Base-by-base conservation (phyloP, 2,888 invertebrate species). In the Cotesia congregata region DNA sequence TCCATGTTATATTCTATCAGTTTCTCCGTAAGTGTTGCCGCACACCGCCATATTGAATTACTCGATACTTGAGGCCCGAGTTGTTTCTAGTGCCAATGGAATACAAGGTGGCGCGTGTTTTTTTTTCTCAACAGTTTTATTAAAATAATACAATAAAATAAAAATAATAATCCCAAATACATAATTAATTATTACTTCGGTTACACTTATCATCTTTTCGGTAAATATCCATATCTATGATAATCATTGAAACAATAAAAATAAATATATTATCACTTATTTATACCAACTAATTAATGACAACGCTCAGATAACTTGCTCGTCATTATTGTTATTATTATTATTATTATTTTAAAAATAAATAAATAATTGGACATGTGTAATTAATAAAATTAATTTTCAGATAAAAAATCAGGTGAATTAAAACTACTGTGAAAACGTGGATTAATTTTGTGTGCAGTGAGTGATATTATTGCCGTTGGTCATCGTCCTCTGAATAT, bases 41-140 rank as follows among this genome's bases (percentile, higher is more conserved):
- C 39, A 30, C 60, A 90, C 90, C 91, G 91, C 92, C 92, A 92
- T 92, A 91, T 91, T 91, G 91, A 91, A 91, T 91, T 91, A 91
- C 77, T 91, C 91, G 91, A 30, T 30, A 30, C 30, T 30, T 3
- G 30, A 30, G 30, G 30, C 30, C 3, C 30, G 3, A 30, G 30
- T 91, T 91, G 91, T 91, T 91, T 91, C 91, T 90, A 90, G 90
- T 89, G 88, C 88, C 90, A 89, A 30, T 30, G 30, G 30, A 30
- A 30, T 30, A 30, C 30, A 30, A 89, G 90, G 83, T 83, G 82
- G 83, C 83, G 85, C 85, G 84, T 86, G 85, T 85, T 87, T 84
- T 85, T 85, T 86, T 83, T 80, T 69, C 74, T 74, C 59, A 67
- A 61, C 65, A 80, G 12, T 20, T 15, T 9, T 40, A 17, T 61